Base-by-base conservation (phyloP, 2,888 invertebrate genomes). In the Aphidoletes aphidimyza region DNA sequence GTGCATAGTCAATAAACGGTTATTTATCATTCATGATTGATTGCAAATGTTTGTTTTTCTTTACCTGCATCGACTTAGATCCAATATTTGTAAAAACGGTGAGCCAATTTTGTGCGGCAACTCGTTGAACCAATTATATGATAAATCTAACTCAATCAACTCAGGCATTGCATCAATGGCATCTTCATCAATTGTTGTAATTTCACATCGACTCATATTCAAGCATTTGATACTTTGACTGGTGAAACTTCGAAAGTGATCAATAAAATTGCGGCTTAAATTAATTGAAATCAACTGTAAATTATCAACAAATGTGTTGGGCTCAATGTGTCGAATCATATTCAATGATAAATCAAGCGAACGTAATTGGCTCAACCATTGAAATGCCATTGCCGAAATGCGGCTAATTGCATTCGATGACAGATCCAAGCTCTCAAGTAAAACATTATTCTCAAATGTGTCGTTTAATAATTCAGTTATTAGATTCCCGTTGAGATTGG, bases 341-440 rank as follows among this genome's bases (percentile, higher is more conserved):
- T 95, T 95, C 89, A 91, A 92, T 0, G 95, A 95, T 86, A 95
- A 89, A 89, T 95, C 94, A 84, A 95, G 89, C 85, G 90, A 89
- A 86, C 92, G 92, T 6, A 95, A 88, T 86, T 91, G 90, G 86
- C 89, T 89, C 2, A 95, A 88, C 17, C 92, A 92, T 83, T 89
- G 89, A 88, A 95, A 95, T 0, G 93, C 92, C 86, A 92, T 92
- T 84, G 89, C 88, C 86, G 92, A 92, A 36, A 95, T 88, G 0
- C 90, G 90, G 14, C 92, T 92, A 69, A 95, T 91, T 26, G 92
- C 92, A 88, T 95, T 95, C 78, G 91, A 91, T 0, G 94, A 93
- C 54, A 95, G 88, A 88, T 94, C 94, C 22, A 95, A 88, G 85
- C 91, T 89, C 87, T 92, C 91, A 78, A 95, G 88, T 86, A 91